Conservation (phyloP, 2,113 vertebrate species). For the Dermatemys mawii region DNA sequence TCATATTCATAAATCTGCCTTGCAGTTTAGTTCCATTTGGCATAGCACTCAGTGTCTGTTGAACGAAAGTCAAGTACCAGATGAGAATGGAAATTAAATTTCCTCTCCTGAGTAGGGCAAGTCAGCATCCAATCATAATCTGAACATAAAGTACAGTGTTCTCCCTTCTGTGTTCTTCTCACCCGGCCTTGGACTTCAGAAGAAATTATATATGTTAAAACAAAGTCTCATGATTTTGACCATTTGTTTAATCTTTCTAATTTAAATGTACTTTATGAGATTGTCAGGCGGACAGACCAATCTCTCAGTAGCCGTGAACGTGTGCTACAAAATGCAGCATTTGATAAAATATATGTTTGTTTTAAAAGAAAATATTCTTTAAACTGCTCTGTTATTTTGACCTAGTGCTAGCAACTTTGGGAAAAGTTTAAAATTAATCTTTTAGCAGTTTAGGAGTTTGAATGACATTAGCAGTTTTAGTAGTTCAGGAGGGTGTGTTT, state of each 20-base stretch:
- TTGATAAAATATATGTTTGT: background rate
- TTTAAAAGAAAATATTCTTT: background rate
- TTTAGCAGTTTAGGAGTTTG: background rate
- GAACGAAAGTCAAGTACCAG: slow-evolving; percentile 72
- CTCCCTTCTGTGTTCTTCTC: slow-evolving; percentile 12
- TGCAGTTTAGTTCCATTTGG: slow-evolving; percentile 58
- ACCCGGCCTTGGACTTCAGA: background rate
- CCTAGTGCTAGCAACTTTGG: background rate
- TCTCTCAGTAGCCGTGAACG: background rate
- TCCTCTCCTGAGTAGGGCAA: slow-evolving; percentile 58
- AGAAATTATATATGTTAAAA: background rate
- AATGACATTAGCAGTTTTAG: background rate
- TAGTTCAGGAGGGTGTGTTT: background rate
- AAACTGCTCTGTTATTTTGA: background rate
- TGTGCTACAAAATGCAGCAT: background rate
- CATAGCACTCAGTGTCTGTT: slow-evolving; percentile 52
- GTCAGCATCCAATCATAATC: slow-evolving; percentile 30
- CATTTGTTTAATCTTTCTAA: background rate
- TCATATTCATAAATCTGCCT: slow-evolving; percentile 40
- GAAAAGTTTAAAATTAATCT: background rate
- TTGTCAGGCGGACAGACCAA: background rate
- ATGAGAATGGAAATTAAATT: slow-evolving; percentile 78
- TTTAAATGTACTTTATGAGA: background rate
- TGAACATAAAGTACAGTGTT: background rate
- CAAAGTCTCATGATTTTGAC: background rate